phyloP scores from a whole-genome alignment of 2,113 vertebrate genomes.

The Thinocorus orbignyianus region DNA sequence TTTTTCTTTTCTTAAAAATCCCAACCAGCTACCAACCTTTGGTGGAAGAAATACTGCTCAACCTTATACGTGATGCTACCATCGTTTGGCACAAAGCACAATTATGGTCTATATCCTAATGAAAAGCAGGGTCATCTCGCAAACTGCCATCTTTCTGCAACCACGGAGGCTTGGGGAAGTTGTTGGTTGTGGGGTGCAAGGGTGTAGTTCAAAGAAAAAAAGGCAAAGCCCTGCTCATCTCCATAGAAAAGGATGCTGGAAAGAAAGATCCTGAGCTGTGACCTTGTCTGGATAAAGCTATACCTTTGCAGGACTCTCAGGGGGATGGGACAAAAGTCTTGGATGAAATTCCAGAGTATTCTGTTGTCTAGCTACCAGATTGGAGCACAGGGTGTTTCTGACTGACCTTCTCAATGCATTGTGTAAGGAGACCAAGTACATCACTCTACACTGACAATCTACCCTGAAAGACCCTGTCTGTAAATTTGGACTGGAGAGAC shows the following conservation, averaged over 20 bases:
- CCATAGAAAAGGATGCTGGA: not conserved
- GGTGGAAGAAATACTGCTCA: not conserved
- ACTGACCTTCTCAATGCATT: not conserved
- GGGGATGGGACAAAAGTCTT: not conserved
- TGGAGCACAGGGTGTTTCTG: not conserved
- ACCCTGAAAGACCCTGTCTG: not conserved
- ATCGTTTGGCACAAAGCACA: not conserved
- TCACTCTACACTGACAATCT: fast-evolving
- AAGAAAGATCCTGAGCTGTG: not conserved
- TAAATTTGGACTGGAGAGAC: not conserved
- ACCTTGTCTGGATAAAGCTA: not conserved
- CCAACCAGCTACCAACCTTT: not conserved
- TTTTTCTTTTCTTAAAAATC: not conserved
- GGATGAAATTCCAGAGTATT: not conserved
- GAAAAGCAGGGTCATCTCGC: not conserved
- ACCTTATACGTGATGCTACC: not conserved
- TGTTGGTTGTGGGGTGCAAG: not conserved
- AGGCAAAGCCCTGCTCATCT: not conserved
- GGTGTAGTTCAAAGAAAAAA: not conserved
- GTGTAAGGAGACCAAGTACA: not conserved
- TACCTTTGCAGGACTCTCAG: not conserved
- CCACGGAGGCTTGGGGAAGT: not conserved
- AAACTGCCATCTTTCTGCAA: not conserved
- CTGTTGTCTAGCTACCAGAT: not conserved
- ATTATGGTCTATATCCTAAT: not conserved